Base-by-base conservation (phyloP, 2,888 invertebrate genomes). In the Chouioia cunea region DNA sequence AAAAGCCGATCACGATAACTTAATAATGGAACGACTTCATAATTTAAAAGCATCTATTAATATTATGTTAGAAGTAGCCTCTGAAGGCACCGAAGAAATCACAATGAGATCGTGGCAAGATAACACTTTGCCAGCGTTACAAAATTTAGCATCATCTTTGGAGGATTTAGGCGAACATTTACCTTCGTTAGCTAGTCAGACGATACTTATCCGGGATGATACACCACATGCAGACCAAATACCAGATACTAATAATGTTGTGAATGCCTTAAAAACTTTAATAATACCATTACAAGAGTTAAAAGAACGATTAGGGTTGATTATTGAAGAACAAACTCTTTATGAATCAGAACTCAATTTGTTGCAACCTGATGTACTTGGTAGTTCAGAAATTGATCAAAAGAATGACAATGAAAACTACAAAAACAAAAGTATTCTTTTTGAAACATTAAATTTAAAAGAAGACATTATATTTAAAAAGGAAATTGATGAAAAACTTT, bases 151-250 rank as follows among this genome's bases (percentile, higher is more conserved):
- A 0, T 48, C 65, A 44, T 75, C 75, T 8, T 57, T 78, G 18
- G 76, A 78, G 71, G 43, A 71, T 52, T 75, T 79, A 20, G 72
- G 73, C 8, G 76, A 77, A 57, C 74, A 77, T 47, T 72, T 77
- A 62, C 77, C 74, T 47, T 27, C 57, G 16, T 43, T 76, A 48
- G 75, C 73, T 14, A 66, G 64, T 20, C 47, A 73, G 18, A 65
- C 22, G 47, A 50, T 48, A 4, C 12, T 64, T 6, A 15, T 14
- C 0, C 44, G 74, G 46, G 64, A 73, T n/a, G 64, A 50, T 23
- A 18, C 15, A 22, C 27, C 16, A 22, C 12, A 46, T 27, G 10
- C 14, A 16, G 64, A 52, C 23, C 65, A 71, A 43, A 50, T 57
- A 4, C 1, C 22, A 22, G 48, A 56, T n/a, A 69, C n/a, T 10